phyloP scores from a whole-genome alignment of 2,888 invertebrate species.

The Tridacna crocea region DNA sequence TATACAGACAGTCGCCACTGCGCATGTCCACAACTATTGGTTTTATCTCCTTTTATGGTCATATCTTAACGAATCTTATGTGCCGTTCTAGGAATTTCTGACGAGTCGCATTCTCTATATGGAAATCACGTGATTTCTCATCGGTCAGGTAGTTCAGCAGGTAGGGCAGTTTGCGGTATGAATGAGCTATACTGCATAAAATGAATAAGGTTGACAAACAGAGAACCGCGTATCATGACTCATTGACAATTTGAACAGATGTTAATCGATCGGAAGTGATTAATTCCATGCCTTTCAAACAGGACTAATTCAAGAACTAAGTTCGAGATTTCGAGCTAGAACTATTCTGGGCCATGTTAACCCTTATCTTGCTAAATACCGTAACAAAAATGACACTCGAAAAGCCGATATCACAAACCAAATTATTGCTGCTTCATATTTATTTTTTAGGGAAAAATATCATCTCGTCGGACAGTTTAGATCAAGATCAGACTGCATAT shows the following conservation, averaged over 20 bases:
- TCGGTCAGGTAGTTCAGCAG: conserved; percentile 20
- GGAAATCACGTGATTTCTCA: conserved; percentile 29
- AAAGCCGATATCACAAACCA: too few relatives aligned
- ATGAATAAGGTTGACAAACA: not conserved
- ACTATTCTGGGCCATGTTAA: too few relatives aligned
- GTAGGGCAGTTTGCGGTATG: not conserved
- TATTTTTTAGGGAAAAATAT: too few relatives aligned
- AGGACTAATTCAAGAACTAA: too few relatives aligned
- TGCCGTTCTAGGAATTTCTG: not conserved
- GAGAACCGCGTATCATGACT: not conserved
- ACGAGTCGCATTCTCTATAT: conserved; percentile 20
- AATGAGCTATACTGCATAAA: not conserved
- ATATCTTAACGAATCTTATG: not conserved
- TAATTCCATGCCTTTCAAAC: too few relatives aligned
- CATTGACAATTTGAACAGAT: not conserved
- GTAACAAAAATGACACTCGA: too few relatives aligned
- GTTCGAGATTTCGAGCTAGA: too few relatives aligned
- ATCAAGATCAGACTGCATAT: too few relatives aligned
- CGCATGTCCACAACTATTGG: not conserved
- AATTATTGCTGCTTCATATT: too few relatives aligned
- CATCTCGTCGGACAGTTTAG: too few relatives aligned
- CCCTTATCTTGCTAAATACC: too few relatives aligned
- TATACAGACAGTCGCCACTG: not conserved
- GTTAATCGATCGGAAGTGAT: not conserved
- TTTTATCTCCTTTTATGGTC: conserved; percentile 13